Conservation (phyloP, 2,888 invertebrate genomes). For the Schizotus pectinicornis region DNA sequence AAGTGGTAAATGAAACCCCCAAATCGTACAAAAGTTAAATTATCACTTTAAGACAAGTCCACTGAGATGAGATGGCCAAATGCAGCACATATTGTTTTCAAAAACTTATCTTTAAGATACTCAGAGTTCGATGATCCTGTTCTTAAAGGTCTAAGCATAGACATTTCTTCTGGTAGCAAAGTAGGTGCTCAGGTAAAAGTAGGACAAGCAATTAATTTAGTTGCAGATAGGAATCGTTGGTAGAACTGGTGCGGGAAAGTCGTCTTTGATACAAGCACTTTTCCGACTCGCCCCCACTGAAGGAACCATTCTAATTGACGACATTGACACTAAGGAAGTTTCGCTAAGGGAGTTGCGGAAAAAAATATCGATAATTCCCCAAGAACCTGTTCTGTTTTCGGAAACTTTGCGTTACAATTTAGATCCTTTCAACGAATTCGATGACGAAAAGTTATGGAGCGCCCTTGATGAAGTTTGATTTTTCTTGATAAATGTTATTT, state of each 20-base stretch:
- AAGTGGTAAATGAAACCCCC: not conserved
- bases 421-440: slow-evolving; percentile 80
- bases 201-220: too few relatives aligned
- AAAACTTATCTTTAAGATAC: slow-evolving; percentile 69
- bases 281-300: slow-evolving; percentile 82
- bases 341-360: slow-evolving; percentile 79
- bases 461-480: slow-evolving; percentile 69
- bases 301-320: slow-evolving; percentile 80
- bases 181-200: slow-evolving; percentile 48
- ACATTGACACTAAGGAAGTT: slow-evolving; percentile 71
- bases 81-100: slow-evolving; percentile 66
- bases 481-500: not conserved
- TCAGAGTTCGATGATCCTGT: slow-evolving; percentile 68
- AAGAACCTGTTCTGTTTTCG: slow-evolving; percentile 87
- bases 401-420: slow-evolving; percentile 84
- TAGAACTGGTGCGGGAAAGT: slow-evolving; percentile 88
- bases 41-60: not conserved
- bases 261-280: slow-evolving; percentile 80
- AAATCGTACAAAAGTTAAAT: not conserved
- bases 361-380: slow-evolving; percentile 90
- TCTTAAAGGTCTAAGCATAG: slow-evolving; percentile 69
- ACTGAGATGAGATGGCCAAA: slow-evolving; percentile 67
- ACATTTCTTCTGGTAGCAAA: slow-evolving; percentile 69
- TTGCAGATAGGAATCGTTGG: slow-evolving; percentile 77
- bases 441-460: slow-evolving; percentile 78